Percentiles rank a stretch among this genome's conserved stretches.
These are phyloP conservation scores for Forbesichthys papilliferus DNA, from an alignment of 2,113 vertebrate species.

Conservation along the genomic window DNA sequence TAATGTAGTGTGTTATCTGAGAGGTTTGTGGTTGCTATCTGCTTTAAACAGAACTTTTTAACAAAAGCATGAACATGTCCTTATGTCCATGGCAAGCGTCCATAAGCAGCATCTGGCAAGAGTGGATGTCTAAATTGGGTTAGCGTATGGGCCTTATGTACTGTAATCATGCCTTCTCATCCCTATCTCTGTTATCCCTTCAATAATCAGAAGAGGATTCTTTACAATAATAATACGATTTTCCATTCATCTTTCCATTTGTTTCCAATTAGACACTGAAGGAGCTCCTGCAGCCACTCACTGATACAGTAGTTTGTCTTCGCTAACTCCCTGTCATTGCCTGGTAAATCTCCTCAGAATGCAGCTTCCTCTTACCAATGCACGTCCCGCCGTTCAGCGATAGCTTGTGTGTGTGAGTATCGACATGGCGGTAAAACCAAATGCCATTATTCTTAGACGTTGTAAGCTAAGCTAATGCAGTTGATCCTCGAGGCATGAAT, in stretches of 20 bases:
- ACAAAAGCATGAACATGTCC: conserved; percentile 17
- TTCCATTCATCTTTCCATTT: conserved; percentile 54
- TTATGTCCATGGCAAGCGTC: conserved; percentile 17
- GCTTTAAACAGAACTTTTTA: neutral
- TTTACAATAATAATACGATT: conserved; percentile 45
- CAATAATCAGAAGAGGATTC: conserved; percentile 35
- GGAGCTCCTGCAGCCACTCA: conserved; percentile 22
- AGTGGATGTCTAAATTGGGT: conserved; percentile 45
- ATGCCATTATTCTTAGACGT: conserved; percentile 26
- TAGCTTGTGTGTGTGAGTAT: conserved; percentile 29
- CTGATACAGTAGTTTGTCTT: conserved; percentile 47
- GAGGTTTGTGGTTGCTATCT: conserved; percentile 1
- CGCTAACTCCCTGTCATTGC: conserved; percentile 34
- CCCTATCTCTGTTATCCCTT: conserved; percentile 54
- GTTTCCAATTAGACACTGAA: conserved; percentile 57
- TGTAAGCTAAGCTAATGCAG: conserved; percentile 13
- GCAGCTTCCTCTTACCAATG: conserved; percentile 46
- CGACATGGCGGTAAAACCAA: conserved; percentile 24
- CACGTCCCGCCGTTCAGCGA: conserved; percentile 17
- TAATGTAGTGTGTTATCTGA: neutral
- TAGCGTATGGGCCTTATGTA: conserved; percentile 31
- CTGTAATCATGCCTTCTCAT: conserved; percentile 49
- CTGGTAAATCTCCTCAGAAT: conserved; percentile 49
- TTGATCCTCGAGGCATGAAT: conserved; percentile 25
- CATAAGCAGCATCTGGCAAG: conserved; percentile 35